Evolutionary conservation across 2,113 vertebrate genomes (phyloP).

Genomic region (Bungarus multicinctus): DNA sequence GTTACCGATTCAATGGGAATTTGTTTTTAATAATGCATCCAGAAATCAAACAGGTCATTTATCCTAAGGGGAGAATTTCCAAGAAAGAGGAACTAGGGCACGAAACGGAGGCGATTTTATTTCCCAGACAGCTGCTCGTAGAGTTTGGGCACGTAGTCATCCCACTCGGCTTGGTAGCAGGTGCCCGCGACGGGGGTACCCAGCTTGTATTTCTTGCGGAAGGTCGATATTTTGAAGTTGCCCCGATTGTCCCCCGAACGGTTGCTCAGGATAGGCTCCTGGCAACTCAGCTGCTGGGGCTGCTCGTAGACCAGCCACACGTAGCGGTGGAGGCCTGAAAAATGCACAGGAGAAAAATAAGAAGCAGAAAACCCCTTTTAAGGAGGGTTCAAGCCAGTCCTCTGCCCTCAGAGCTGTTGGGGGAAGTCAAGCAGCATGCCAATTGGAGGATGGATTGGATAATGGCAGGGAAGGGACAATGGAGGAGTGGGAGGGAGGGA

Average conservation of each 20-base stretch:
- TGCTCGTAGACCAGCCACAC: constrained; percentile 96
- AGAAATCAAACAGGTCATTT: neutral
- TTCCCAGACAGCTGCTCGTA: constrained; percentile 90
- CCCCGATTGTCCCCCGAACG: constrained; percentile 84
- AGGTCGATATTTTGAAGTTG: constrained; percentile 83
- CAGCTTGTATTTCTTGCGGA: constrained; percentile 87
- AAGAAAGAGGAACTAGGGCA: neutral
- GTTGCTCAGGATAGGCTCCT: constrained; percentile 80
- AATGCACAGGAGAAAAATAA: neutral
- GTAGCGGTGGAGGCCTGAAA: constrained; percentile 88
- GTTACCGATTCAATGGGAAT: neutral
- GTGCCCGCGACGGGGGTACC: constrained; percentile 80
- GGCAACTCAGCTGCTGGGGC: constrained; percentile 73
- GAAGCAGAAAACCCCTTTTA: neutral
- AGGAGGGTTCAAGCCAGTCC: neutral
- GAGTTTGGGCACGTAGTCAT: constrained; percentile 91
- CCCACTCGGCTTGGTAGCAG: constrained; percentile 97
- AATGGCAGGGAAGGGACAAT: neutral
- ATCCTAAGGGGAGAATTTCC: neutral
- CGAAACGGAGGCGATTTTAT: constrained; percentile 49
- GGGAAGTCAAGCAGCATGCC: neutral
- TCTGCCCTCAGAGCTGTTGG: neutral
- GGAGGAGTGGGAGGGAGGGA: neutral
- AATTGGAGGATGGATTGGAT: neutral
- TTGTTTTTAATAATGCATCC: neutral